Evolutionary conservation across 2,797 vertebrate genomes (phyloP).

Genomic region (Neostethus bicornis): DNA sequence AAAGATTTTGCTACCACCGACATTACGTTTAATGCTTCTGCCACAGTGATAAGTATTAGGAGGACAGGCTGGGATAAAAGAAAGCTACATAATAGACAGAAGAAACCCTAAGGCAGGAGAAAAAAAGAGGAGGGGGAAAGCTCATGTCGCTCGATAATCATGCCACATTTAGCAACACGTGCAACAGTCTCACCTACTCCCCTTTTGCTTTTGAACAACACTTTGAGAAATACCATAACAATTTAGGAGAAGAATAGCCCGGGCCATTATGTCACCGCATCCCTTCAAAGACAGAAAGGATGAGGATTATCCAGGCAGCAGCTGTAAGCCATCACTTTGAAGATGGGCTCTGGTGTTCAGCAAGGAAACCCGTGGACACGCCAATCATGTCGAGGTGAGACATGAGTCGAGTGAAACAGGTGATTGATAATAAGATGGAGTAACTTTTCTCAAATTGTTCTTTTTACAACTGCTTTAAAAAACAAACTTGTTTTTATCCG

Average conservation of each 20-base stretch:
- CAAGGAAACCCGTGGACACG: constrained; percentile 75
- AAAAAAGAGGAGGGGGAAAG: constrained; percentile 30
- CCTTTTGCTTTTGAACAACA: constrained; percentile 69
- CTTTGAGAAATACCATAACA: constrained; percentile 80
- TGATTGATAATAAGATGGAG: constrained; percentile 50
- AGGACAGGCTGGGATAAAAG: constrained; percentile 81
- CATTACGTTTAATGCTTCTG: constrained; percentile 84
- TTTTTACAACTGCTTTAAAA: constrained; percentile 36
- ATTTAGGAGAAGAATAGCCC: constrained; percentile 80
- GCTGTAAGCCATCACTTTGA: constrained; percentile 96
- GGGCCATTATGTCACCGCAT: constrained; percentile 85
- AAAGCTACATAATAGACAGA: constrained; percentile 43
- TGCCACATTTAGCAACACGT: constrained; percentile 78
- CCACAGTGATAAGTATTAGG: constrained; percentile 81
- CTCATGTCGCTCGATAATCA: constrained; percentile 74
- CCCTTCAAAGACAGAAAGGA: constrained; percentile 84
- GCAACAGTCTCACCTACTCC: constrained; percentile 70
- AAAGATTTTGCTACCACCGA: constrained; percentile 83
- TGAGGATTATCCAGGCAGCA: constrained; percentile 87
- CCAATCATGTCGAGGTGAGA: constrained; percentile 88
- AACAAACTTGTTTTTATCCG: neutral
- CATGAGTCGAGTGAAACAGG: constrained; percentile 74
- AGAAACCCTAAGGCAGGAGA: constrained; percentile 18
- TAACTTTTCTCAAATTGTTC: constrained; percentile 39
- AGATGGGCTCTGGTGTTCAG: constrained; percentile 80